Base-by-base conservation (phyloP, 2,888 invertebrate genomes). In the Penaeus monodon region DNA sequence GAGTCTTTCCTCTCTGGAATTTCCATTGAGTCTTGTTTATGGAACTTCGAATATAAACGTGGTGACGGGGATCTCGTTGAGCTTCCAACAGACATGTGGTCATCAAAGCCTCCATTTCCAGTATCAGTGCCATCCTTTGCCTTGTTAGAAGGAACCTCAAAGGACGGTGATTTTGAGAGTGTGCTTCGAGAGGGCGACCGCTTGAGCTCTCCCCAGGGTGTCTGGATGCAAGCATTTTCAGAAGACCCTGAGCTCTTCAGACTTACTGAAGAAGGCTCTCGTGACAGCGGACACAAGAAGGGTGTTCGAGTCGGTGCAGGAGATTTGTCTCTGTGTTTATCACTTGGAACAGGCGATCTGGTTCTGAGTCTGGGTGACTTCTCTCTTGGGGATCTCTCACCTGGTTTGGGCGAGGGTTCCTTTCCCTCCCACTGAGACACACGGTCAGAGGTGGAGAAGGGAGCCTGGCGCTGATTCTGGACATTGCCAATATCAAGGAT, bases 161-260 rank as follows among this genome's bases (percentile, higher is more conserved):
- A 63, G 10, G 90, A 87, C 2, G 88, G 84, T 27, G 90, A 85
- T 77, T 88, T 88, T 12, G 89, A 84, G 4, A 89, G 65, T 33
- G 73, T 82, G 29, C 57, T 88, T 57, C 84, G 80, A 6, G 89
- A 89, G 17, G 89, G 84, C 38, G 89, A 85, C 8, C 87, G 80
- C 65, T 85, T 90, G 57, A 90, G 74, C 27, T 85, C 73, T 14
- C 90, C 90, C 90, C 90, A 90, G 10, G 90, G 90, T 14, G 90
- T 90, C 27, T 89, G 88, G 57, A 90, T 88, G 29, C 38, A 68
- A 12, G 88, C 65, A 29, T 88, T 85, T 29, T 88, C 88, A 12
- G 64, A 66, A 33, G 68, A 63, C 4, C 38, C 78, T 10, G 63
- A 44, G 8, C 84, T 49, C n/a, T 79, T 78, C 6, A 64, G 24